These are phyloP conservation scores for Paraescarpia echinospica DNA, from an alignment of 1,140 invertebrate genomes.

Conservation along the genomic window DNA sequence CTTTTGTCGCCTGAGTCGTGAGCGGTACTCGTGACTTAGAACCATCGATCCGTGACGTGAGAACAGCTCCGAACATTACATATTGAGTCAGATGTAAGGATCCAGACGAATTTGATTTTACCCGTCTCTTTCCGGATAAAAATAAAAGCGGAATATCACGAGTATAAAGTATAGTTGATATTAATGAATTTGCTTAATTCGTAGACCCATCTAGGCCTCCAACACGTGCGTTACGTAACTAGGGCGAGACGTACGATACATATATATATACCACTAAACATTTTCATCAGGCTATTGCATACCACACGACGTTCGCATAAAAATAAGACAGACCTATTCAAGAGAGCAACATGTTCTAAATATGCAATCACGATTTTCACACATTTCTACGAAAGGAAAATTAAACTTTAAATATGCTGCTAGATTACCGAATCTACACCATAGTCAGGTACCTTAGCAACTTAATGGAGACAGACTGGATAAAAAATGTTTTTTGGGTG, in stretches of 20 bases:
- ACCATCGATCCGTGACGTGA: background rate
- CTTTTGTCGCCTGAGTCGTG: background rate
- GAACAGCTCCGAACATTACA: background rate
- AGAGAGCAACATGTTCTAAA: background rate
- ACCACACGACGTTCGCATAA: background rate
- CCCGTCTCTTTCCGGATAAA: background rate
- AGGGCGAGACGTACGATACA: background rate
- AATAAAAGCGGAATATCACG: too few relatives aligned
- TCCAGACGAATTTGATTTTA: background rate
- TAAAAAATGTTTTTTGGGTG: too few relatives aligned
- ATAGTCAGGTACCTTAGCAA: too few relatives aligned
- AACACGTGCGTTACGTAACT: background rate
- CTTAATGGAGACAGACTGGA: too few relatives aligned
- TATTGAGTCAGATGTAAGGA: background rate
- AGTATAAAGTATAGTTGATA: too few relatives aligned
- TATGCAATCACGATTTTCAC: background rate
- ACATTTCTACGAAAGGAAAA: background rate
- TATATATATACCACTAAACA: background rate
- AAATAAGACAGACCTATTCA: background rate
- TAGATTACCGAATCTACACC: background rate
- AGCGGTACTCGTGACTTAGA: background rate
- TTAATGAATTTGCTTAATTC: too few relatives aligned
- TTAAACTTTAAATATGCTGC: background rate
- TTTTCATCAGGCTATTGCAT: background rate
- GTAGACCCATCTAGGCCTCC: too few relatives aligned